A percentile compares a stretch with the other conserved stretches of the same genome.
Conservation (phyloP, 2,888 invertebrate species). For the Hemaris fuciformis region DNA sequence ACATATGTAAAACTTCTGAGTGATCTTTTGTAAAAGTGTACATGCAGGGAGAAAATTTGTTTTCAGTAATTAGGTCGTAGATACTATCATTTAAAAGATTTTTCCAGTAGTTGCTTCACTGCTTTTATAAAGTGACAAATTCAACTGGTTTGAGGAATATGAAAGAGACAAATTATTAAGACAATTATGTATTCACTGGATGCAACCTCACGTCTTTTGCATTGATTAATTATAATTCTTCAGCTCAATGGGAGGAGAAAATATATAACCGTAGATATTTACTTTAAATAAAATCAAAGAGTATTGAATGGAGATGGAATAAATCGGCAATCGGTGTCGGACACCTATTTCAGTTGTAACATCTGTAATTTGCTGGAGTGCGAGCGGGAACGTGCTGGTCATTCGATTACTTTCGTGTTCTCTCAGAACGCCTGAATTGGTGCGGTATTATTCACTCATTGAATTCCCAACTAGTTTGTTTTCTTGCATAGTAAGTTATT, state of each 20-base stretch:
- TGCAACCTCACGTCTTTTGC: background rate
- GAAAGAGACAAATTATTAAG: background rate
- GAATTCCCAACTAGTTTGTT: background rate
- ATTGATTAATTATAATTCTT: background rate
- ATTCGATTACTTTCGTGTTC: constrained; percentile 38
- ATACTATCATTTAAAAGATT: background rate
- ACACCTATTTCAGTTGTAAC: constrained; percentile 40
- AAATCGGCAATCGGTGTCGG: constrained; percentile 39
- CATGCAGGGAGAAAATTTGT: background rate
- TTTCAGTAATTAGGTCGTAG: background rate
- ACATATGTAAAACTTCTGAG: background rate
- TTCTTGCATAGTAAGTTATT: background rate
- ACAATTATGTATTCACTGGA: background rate
- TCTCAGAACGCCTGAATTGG: constrained; percentile 10
- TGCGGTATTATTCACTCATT: background rate
- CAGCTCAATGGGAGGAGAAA: background rate
- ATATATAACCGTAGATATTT: background rate
- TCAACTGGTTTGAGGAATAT: background rate
- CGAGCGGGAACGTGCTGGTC: constrained; percentile 34
- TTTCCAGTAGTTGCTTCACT: background rate
- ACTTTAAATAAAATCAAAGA: constrained; percentile 27
- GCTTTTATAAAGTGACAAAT: no score
- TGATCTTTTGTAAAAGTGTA: background rate
- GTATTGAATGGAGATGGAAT: constrained; percentile 10
- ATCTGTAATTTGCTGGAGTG: constrained; percentile 46